Conservation (phyloP, 2,797 vertebrate genomes). For the Sandelia bainsii region DNA sequence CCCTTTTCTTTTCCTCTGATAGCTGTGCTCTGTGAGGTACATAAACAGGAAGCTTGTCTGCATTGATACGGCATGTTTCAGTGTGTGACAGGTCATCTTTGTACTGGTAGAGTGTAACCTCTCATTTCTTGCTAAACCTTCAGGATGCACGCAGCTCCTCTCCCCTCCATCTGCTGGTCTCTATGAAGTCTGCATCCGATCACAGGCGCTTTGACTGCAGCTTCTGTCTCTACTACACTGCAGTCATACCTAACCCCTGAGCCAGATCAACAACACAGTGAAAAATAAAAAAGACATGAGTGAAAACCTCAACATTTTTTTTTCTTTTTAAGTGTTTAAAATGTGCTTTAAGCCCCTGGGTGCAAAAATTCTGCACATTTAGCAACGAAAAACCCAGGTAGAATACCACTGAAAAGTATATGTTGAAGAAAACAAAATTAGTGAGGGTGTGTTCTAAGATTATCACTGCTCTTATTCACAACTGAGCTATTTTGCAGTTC, state of each 20-base stretch:
- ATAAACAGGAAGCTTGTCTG: conserved; percentile 73
- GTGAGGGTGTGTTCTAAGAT: conserved; percentile 1
- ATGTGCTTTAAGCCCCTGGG: conserved; percentile 71
- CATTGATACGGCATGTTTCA: conserved; percentile 66
- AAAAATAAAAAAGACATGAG: conserved; percentile 68
- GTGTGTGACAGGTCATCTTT: conserved; percentile 83
- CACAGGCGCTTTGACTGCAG: conserved; percentile 81
- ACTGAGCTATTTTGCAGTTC: background rate
- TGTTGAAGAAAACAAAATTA: conserved; percentile 38
- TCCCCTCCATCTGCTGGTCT: conserved; percentile 81
- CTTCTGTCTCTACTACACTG: conserved; percentile 77
- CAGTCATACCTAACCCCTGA: conserved; percentile 78
- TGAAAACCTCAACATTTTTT: conserved; percentile 72
- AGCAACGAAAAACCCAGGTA: conserved; percentile 47
- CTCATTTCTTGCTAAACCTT: conserved; percentile 80
- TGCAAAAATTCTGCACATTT: conserved; percentile 66
- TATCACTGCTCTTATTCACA: background rate
- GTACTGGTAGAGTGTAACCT: conserved; percentile 76
- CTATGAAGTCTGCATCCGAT: conserved; percentile 80
- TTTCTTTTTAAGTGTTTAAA: conserved; percentile 67
- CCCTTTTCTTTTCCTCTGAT: conserved; percentile 63
- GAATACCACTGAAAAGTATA: conserved; percentile 31
- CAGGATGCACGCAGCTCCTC: conserved; percentile 75
- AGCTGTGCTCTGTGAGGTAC: conserved; percentile 62
- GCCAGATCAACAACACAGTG: conserved; percentile 77